Percentiles rank a stretch among this genome's conserved stretches.
Conservation (phyloP, 2,888 invertebrate species). For the Watsonalla cultraria region DNA sequence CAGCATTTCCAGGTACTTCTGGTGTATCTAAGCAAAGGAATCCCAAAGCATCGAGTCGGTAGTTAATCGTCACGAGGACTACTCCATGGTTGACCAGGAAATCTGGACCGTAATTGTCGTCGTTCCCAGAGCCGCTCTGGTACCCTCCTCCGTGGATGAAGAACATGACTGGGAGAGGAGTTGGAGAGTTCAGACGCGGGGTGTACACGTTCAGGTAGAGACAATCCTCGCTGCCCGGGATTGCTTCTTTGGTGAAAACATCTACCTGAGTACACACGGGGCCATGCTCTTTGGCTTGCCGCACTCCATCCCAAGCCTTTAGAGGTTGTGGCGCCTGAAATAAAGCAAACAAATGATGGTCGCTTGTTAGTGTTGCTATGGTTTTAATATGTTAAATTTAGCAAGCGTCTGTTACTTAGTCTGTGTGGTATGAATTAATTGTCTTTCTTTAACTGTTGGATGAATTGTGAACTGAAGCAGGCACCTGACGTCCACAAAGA, state of each 20-base stretch:
- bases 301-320: conserved; percentile 42
- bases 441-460: too few species aligned
- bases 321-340: conserved; percentile 39
- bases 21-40: conserved; percentile 73
- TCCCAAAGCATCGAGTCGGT: conserved; percentile 72
- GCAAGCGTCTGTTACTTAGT: too few species aligned
- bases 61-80: conserved; percentile 77
- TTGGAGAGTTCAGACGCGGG: conserved; percentile 20
- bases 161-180: conserved; percentile 42
- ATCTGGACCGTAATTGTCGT: conserved; percentile 72
- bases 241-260: conserved; percentile 21
- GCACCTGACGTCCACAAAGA: too few species aligned
- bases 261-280: conserved; percentile 40
- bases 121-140: conserved; percentile 50
- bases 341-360: neutral
- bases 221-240: conserved; percentile 42
- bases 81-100: conserved; percentile 72
- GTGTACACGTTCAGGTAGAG: conserved; percentile 50
- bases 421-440: too few species aligned
- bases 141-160: conserved; percentile 50
- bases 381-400: too few species aligned
- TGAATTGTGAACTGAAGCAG: too few species aligned
- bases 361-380: too few species aligned
- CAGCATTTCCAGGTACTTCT: conserved; percentile 80
- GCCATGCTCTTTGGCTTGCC: conserved; percentile 44